Evolutionary conservation across 2,888 invertebrate species (phyloP).

Genomic region (Calliphora vomitoria): DNA sequence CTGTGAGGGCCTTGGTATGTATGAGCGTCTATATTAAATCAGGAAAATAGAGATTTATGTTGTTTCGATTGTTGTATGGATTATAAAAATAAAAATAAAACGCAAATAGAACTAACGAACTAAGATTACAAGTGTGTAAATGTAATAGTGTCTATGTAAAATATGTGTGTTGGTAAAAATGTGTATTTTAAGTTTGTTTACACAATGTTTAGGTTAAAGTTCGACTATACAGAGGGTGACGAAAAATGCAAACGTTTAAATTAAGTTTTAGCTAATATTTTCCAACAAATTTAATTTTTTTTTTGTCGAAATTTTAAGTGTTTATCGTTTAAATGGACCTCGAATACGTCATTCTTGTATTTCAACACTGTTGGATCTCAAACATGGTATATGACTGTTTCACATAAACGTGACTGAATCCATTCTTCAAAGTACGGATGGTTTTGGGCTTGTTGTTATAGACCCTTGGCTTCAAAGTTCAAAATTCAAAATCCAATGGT

Average conservation of each 20-base stretch:
- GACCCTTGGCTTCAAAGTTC: too few relatives aligned
- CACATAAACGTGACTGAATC: too few relatives aligned
- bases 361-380: too few relatives aligned
- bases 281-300: too few relatives aligned
- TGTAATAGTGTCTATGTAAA: neutral
- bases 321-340: neutral
- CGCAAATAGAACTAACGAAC: neutral
- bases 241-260: neutral
- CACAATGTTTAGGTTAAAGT: conserved; percentile 17
- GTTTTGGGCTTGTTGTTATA: too few relatives aligned
- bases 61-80: conserved; percentile 67
- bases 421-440: too few relatives aligned
- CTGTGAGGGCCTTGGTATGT: neutral
- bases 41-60: conserved; percentile 70
- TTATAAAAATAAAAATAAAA: conserved; percentile 47
- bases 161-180: neutral
- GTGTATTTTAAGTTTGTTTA: conserved; percentile 14
- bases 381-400: too few relatives aligned
- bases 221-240: neutral
- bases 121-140: neutral
- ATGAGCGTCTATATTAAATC: conserved; percentile 29
- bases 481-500: too few relatives aligned
- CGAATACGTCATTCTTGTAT: too few relatives aligned
- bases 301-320: neutral
- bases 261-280: too few relatives aligned